Percentiles rank a stretch among this genome's conserved stretches.
phyloP scores from a whole-genome alignment of 2,888 invertebrate genomes.

The Atherix ibis region DNA sequence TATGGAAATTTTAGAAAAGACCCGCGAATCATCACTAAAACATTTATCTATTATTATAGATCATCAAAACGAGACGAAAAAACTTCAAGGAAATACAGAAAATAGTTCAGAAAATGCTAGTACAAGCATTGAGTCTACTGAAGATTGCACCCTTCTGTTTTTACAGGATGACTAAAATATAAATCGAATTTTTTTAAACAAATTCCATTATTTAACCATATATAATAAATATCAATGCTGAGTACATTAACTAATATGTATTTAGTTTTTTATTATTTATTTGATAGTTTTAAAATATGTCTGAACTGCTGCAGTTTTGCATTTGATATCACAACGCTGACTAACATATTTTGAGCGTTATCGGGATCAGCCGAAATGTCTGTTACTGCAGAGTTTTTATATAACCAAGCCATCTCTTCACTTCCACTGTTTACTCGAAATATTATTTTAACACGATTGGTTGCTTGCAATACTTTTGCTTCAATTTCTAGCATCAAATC shows the following conservation, averaged over 20 bases:
- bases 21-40: constrained; percentile 34
- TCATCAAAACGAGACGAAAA: constrained; percentile 17
- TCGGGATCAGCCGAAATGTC: constrained; percentile 34
- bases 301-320: constrained; percentile 40
- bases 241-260: no score
- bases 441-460: constrained; percentile 36
- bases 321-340: constrained; percentile 42
- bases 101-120: no score
- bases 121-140: no score
- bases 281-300: no score
- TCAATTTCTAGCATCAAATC: constrained; percentile 24
- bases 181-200: no score
- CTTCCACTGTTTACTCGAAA: constrained; percentile 44
- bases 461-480: constrained; percentile 34
- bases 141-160: no score
- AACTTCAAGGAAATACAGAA: no score
- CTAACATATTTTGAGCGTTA: constrained; percentile 37
- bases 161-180: no score
- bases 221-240: no score
- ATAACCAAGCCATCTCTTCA: constrained; percentile 44
- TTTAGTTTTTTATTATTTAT: no score
- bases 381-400: constrained; percentile 45
- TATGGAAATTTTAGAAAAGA: constrained; percentile 44
- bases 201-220: no score
- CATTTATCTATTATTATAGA: constrained; percentile 22